Conservation (phyloP, 1,140 invertebrate species). For the Atta texana region DNA sequence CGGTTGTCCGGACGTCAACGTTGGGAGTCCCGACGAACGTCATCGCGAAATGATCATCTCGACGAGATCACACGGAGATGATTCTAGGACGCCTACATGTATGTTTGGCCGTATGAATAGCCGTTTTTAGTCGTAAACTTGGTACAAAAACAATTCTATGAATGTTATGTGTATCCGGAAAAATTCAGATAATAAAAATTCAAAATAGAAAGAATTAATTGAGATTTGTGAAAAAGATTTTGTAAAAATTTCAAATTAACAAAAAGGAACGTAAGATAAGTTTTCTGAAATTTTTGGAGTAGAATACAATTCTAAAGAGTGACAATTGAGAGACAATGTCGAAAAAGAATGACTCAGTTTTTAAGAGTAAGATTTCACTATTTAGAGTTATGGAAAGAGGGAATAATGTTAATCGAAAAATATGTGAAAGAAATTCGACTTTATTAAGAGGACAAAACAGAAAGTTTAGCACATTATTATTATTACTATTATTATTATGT, state of each 20-base stretch:
- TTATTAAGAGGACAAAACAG: background rate
- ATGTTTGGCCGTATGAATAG: background rate
- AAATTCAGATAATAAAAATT: too few relatives aligned
- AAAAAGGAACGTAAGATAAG: background rate
- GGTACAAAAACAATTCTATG: background rate
- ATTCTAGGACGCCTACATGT: conserved; percentile 8
- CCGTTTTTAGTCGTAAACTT: conserved; percentile 9
- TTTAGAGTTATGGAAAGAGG: too few relatives aligned
- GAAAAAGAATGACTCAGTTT: too few relatives aligned
- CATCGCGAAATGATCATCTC: conserved; percentile 42
- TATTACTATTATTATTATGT: background rate
- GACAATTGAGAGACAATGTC: too few relatives aligned
- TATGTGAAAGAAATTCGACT: background rate
- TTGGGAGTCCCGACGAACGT: conserved; percentile 47
- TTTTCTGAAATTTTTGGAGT: too few relatives aligned
- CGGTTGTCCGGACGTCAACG: conserved; percentile 11
- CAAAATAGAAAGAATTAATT: too few relatives aligned
- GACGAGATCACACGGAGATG: conserved; percentile 5
- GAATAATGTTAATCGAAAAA: background rate
- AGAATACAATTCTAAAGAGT: too few relatives aligned
- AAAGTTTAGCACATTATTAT: background rate
- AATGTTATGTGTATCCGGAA: background rate
- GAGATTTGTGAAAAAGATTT: background rate
- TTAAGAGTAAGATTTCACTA: too few relatives aligned
- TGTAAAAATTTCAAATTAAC: background rate